phyloP scores from a whole-genome alignment of 1,140 invertebrate species.

The Drosophila aff. region DNA sequence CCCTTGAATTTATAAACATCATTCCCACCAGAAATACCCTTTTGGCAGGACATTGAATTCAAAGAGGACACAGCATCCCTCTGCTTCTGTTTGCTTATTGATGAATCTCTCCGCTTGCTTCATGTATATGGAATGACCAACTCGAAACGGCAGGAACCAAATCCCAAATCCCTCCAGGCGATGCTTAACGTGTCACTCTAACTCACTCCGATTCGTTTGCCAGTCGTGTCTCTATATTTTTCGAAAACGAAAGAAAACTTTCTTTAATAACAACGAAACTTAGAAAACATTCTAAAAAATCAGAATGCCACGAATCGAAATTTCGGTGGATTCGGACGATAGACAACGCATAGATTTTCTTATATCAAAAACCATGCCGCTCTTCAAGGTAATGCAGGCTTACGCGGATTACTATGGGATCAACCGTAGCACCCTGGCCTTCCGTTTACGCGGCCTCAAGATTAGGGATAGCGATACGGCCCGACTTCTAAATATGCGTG shows the following conservation, averaged over 20 bases:
- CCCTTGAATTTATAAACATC: background rate
- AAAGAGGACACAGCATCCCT: background rate
- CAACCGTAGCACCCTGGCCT: background rate
- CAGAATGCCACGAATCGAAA: background rate
- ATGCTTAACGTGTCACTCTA: background rate
- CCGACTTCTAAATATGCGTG: background rate
- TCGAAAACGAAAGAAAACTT: background rate
- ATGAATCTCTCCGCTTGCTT: background rate
- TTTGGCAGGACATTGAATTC: background rate
- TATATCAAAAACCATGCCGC: background rate
- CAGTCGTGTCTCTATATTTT: background rate
- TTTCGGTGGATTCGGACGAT: background rate
- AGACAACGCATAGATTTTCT: constrained; percentile 8
- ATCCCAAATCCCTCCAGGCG: background rate
- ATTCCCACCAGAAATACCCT: background rate
- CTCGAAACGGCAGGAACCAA: background rate
- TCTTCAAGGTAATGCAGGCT: background rate
- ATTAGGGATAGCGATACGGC: background rate
- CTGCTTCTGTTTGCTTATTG: background rate
- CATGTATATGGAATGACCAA: constrained; percentile 1
- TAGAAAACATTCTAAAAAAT: too few species aligned
- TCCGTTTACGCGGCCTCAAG: background rate
- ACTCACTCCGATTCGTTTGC: background rate
- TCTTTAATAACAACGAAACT: background rate
- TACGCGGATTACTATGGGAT: constrained; percentile 1